Evolutionary conservation across 2,113 vertebrate genomes (phyloP).

Genomic region (Vulpes vulpes): DNA sequence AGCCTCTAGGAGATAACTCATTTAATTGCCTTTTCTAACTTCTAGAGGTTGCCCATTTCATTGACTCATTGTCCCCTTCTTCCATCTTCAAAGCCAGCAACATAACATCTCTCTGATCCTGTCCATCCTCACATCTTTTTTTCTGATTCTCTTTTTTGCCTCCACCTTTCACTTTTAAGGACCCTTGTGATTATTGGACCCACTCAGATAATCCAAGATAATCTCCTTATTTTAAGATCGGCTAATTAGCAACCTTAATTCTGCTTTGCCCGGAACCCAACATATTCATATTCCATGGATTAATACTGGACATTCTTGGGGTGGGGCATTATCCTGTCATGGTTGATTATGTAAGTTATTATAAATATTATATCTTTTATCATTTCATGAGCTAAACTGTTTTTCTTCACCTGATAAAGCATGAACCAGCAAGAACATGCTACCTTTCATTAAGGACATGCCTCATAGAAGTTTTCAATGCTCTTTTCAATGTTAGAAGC

Average conservation of each 20-base stretch:
- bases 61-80: neutral
- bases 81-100: neutral
- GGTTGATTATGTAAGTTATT: constrained; percentile 4
- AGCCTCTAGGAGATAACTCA: neutral
- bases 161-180: constrained; percentile 6
- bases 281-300: neutral
- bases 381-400: neutral
- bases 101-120: neutral
- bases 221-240: neutral
- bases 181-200: neutral
- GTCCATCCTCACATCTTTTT: neutral
- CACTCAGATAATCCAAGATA: neutral
- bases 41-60: neutral
- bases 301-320: neutral
- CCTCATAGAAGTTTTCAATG: neutral
- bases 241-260: neutral
- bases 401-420: neutral
- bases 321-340: neutral
- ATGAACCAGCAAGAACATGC: neutral
- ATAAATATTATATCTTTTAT: neutral
- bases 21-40: neutral
- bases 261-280: neutral
- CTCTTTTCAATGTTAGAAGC: neutral
- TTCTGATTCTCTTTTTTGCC: neutral
- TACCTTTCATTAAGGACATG: neutral